Evolutionary conservation across 2,888 invertebrate species (phyloP).

Genomic region (Drosophila pegasa): DNA sequence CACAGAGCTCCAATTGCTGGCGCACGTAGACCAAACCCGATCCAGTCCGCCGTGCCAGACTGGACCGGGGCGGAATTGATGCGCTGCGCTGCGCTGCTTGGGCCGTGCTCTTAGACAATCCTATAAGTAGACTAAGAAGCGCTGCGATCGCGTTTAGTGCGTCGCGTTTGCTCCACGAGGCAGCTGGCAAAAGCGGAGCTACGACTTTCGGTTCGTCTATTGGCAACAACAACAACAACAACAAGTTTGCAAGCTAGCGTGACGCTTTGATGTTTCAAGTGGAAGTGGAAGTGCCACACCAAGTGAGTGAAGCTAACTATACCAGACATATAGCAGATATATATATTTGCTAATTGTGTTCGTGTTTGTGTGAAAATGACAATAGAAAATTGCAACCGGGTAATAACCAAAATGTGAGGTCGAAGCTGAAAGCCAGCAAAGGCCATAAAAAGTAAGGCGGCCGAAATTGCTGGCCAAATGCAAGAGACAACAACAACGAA

Average conservation of each 20-base stretch:
- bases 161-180: constrained; percentile 66
- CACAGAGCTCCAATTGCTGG: constrained; percentile 17
- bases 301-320: constrained; percentile 28
- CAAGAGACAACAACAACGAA: constrained; percentile 11
- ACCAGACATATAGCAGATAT: not conserved
- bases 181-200: constrained; percentile 37
- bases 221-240: constrained; percentile 44
- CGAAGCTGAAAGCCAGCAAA: constrained; percentile 17
- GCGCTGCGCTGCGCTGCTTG: not conserved
- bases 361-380: constrained; percentile 5
- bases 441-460: not conserved
- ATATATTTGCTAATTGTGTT: not conserved
- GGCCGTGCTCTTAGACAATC: constrained; percentile 32
- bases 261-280: constrained; percentile 43
- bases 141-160: constrained; percentile 74
- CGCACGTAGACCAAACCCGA: constrained; percentile 15
- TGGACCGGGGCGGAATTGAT: constrained; percentile 15
- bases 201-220: constrained; percentile 46
- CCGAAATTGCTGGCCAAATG: constrained; percentile 6
- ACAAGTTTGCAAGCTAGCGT: constrained; percentile 57
- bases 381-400: constrained; percentile 16
- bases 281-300: constrained; percentile 32
- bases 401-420: constrained; percentile 3
- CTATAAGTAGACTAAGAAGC: constrained; percentile 78
- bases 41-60: constrained; percentile 7